Conservation (phyloP, 2,797 vertebrate species). For the Microctenopoma stevenorrisi region DNA sequence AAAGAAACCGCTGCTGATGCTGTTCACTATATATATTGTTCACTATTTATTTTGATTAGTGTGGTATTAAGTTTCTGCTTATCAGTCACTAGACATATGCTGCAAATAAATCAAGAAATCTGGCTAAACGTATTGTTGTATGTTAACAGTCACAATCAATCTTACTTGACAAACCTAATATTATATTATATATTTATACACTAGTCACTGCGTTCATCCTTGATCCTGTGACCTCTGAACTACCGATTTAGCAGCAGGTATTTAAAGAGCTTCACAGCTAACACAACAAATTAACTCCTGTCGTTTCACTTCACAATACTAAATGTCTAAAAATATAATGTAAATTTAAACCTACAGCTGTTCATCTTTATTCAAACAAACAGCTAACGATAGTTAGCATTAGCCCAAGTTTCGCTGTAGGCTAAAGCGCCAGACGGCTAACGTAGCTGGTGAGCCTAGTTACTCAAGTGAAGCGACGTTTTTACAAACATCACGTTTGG, state of each 20-base stretch:
- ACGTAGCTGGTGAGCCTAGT: neutral
- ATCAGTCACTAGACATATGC: too few species aligned
- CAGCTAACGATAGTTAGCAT: conserved; percentile 9
- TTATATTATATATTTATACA: too few species aligned
- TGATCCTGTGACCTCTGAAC: neutral
- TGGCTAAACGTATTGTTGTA: too few species aligned
- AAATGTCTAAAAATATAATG: too few species aligned
- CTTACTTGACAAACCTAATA: too few species aligned
- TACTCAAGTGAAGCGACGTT: accelerated
- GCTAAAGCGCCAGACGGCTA: conserved; percentile 20
- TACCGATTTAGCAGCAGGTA: neutral
- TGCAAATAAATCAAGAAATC: too few species aligned
- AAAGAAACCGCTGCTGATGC: too few species aligned
- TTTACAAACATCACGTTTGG: neutral
- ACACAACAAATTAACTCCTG: accelerated
- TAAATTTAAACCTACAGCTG: too few species aligned
- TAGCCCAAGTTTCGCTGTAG: neutral
- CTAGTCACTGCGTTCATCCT: neutral
- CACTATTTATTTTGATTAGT: too few species aligned
- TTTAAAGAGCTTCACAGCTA: neutral
- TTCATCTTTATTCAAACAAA: neutral
- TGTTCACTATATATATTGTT: too few species aligned
- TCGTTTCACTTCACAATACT: accelerated
- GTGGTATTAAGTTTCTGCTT: too few species aligned
- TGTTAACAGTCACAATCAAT: too few species aligned